Conservation (phyloP, 2,113 vertebrate genomes). For the Catagonus wagneri region DNA sequence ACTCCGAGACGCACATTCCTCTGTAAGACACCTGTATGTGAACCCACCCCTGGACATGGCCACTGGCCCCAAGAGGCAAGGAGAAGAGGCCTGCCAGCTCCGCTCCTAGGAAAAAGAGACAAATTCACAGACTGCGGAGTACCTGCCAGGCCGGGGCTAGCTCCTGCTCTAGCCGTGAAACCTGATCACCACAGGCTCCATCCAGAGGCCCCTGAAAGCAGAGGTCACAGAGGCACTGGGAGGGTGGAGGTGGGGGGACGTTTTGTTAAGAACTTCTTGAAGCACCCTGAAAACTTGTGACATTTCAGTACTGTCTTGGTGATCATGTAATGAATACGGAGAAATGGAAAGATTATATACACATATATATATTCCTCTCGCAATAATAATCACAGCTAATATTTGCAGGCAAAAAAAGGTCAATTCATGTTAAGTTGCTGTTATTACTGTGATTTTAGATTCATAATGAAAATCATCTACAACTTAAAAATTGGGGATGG, state of each 20-base stretch:
- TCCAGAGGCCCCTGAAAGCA: not conserved
- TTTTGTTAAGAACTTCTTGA: not conserved
- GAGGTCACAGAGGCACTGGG: not conserved
- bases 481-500: not conserved
- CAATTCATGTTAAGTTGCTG: not conserved
- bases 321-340: not conserved
- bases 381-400: not conserved
- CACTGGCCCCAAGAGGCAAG: not conserved
- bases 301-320: not conserved
- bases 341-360: not conserved
- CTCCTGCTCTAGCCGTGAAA: not conserved
- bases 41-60: not conserved
- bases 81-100: not conserved
- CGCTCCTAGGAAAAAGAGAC: not conserved
- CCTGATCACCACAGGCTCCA: not conserved
- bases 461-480: conserved; percentile 3
- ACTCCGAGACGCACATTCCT: not conserved
- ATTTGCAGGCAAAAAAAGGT: not conserved
- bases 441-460: not conserved
- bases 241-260: not conserved
- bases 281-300: not conserved
- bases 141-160: not conserved
- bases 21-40: not conserved
- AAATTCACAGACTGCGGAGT: not conserved
- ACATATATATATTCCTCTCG: not conserved